These are phyloP conservation scores for Vombatus ursinus DNA, from an alignment of 2,113 vertebrate species.

Conservation along the genomic window DNA sequence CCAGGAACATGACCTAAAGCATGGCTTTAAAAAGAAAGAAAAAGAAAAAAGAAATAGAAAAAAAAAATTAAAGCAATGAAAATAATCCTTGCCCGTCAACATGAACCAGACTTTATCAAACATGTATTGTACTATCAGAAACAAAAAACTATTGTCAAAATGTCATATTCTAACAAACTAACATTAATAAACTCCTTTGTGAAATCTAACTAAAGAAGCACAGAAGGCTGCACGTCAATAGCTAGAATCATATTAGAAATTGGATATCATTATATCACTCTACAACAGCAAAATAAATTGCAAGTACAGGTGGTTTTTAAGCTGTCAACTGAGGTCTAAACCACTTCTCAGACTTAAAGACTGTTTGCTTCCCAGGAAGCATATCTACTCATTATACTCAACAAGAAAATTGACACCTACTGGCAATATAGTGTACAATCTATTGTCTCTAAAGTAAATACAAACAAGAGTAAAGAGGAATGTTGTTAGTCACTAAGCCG, in stretches of 20 bases:
- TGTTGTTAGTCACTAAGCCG: slow-evolving; percentile 10
- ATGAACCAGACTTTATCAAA: slow-evolving; percentile 32
- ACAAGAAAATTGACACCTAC: slow-evolving; percentile 34
- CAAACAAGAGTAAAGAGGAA: slow-evolving; percentile 24
- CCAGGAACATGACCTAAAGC: slow-evolving; percentile 39
- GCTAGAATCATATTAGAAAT: slow-evolving; percentile 35
- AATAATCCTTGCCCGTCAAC: slow-evolving; percentile 15
- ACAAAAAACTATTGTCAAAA: slow-evolving; percentile 64
- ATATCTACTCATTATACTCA: neutral
- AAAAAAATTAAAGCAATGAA: slow-evolving; percentile 33
- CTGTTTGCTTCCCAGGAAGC: neutral
- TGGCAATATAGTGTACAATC: neutral
- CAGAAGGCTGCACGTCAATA: neutral
- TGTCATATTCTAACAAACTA: slow-evolving; percentile 24
- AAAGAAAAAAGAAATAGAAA: neutral
- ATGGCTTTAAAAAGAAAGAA: slow-evolving; percentile 39
- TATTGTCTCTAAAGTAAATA: slow-evolving; percentile 48
- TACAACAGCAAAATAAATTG: slow-evolving; percentile 19
- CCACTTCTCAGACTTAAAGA: neutral
- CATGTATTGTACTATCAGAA: slow-evolving; percentile 17
- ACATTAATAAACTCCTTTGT: slow-evolving; percentile 12
- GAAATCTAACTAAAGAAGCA: slow-evolving; percentile 26
- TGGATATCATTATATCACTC: neutral
- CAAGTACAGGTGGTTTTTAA: neutral
- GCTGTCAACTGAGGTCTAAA: neutral